phyloP scores from a whole-genome alignment of 2,888 invertebrate species.

The Pyrrhia umbra region DNA sequence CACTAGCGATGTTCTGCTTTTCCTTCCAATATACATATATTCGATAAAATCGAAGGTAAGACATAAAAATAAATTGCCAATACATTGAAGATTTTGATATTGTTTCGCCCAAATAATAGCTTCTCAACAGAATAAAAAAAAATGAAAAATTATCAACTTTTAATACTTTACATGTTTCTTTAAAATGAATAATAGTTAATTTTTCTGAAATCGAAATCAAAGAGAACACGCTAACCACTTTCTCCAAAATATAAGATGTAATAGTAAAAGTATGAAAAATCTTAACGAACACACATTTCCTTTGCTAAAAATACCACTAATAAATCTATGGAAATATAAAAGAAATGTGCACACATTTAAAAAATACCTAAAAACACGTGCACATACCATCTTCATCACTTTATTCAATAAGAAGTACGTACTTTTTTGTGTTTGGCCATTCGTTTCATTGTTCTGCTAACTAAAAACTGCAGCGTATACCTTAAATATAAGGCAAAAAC shows the following conservation, averaged over 20 bases:
- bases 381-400: slow-evolving; percentile 9
- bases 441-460: slow-evolving; percentile 28
- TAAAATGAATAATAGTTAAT: no score
- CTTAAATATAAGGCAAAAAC: slow-evolving; percentile 30
- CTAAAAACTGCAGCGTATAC: slow-evolving; percentile 23
- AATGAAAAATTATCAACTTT: no score
- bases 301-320: not conserved
- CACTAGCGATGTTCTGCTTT: slow-evolving; percentile 50
- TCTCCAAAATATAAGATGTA: not conserved
- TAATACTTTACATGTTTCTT: no score
- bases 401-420: slow-evolving; percentile 28
- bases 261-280: no score
- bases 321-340: no score
- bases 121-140: no score
- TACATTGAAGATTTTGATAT: no score
- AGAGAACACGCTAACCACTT: no score
- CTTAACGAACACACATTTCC: not conserved
- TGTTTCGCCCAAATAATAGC: no score
- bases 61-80: not conserved
- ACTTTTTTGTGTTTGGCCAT: slow-evolving; percentile 15
- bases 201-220: no score
- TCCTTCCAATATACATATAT: slow-evolving; percentile 61
- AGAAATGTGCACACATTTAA: not conserved
- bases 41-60: slow-evolving; percentile 45
- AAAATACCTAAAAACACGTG: not conserved